A percentile compares a stretch with the other conserved stretches of the same genome.
These are phyloP conservation scores for Drosophila bifasciata DNA, from an alignment of 1,140 invertebrate species.

Conservation along the genomic window DNA sequence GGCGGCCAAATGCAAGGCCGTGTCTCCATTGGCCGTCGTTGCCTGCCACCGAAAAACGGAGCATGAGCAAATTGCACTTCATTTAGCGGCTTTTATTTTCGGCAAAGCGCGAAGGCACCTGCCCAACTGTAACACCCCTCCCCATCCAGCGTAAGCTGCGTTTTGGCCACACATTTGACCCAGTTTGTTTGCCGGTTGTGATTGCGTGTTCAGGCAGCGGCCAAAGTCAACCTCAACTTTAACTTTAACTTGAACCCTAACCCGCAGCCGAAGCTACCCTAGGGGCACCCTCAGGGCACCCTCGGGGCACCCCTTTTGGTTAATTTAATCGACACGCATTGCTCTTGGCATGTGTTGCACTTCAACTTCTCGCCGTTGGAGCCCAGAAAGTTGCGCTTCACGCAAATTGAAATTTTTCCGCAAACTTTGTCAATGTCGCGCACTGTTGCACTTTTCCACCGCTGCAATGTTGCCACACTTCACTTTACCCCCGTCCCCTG, in stretches of 20 bases:
- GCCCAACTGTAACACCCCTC: slow-evolving; percentile 9
- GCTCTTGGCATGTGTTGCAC: slow-evolving; percentile 64
- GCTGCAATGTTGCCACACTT: slow-evolving; percentile 27
- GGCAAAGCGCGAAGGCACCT: background rate
- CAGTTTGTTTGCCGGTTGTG: slow-evolving; percentile 64
- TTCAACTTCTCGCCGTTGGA: slow-evolving; percentile 29
- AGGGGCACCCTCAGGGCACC: background rate
- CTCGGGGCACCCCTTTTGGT: slow-evolving; percentile 39
- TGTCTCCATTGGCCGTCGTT: slow-evolving; percentile 91
- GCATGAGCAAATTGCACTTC: slow-evolving; percentile 38
- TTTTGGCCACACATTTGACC: slow-evolving; percentile 68
- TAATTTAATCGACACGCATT: slow-evolving; percentile 81
- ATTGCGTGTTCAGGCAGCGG: slow-evolving; percentile 68
- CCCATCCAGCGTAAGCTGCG: slow-evolving; percentile 34
- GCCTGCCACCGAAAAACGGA: slow-evolving; percentile 83
- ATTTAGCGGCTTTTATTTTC: slow-evolving; percentile 47
- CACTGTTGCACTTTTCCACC: slow-evolving; percentile 67
- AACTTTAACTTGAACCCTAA: slow-evolving; percentile 67
- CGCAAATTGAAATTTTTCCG: slow-evolving; percentile 62
- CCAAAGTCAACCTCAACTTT: slow-evolving; percentile 72
- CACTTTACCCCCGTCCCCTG: background rate
- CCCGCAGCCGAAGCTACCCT: slow-evolving; percentile 53
- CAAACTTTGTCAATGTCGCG: slow-evolving; percentile 70
- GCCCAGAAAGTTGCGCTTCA: background rate
- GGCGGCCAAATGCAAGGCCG: slow-evolving; percentile 95